Conservation (phyloP, 2,113 vertebrate species). For the Paracanthobrama guichenoti region DNA sequence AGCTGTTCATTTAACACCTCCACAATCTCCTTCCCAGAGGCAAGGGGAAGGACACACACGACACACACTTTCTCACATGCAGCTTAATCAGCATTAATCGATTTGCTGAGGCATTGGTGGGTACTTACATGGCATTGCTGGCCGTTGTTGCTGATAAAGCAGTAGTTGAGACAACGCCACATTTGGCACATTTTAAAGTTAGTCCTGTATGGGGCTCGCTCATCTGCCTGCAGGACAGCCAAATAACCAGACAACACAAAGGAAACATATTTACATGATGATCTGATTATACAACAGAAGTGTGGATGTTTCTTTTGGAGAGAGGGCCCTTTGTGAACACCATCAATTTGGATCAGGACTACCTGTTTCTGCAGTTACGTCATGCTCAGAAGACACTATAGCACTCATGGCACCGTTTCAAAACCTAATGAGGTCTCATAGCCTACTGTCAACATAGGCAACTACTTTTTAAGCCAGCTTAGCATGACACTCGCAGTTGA, state of each 20-base stretch:
- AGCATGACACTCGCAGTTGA: not conserved
- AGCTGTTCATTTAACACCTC: slow-evolving; percentile 45
- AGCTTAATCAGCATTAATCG: slow-evolving; percentile 63
- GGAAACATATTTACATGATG: slow-evolving; percentile 59
- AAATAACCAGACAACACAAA: slow-evolving; percentile 62
- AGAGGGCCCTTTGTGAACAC: not conserved
- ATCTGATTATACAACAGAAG: slow-evolving; percentile 25
- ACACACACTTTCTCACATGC: slow-evolving; percentile 46
- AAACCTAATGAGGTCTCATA: not conserved
- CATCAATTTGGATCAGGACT: not conserved
- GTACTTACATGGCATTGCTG: slow-evolving; percentile 99
- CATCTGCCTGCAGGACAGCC: slow-evolving; percentile 98
- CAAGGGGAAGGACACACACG: slow-evolving; percentile 37
- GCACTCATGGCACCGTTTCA: not conserved
- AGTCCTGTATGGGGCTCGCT: slow-evolving; percentile 99
- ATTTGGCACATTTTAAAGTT: slow-evolving; percentile 99
- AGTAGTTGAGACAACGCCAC: slow-evolving; percentile 99
- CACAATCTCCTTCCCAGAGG: slow-evolving; percentile 37
- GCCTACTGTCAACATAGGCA: not conserved
- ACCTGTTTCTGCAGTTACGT: not conserved
- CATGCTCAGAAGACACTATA: not conserved
- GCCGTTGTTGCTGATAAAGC: slow-evolving; percentile 99
- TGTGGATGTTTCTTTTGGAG: not conserved
- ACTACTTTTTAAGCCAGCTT: not conserved
- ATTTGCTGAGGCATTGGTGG: slow-evolving; percentile 63